These are phyloP conservation scores for Tachysurus vachellii DNA, from an alignment of 2,113 vertebrate genomes.

Conservation along the genomic window DNA sequence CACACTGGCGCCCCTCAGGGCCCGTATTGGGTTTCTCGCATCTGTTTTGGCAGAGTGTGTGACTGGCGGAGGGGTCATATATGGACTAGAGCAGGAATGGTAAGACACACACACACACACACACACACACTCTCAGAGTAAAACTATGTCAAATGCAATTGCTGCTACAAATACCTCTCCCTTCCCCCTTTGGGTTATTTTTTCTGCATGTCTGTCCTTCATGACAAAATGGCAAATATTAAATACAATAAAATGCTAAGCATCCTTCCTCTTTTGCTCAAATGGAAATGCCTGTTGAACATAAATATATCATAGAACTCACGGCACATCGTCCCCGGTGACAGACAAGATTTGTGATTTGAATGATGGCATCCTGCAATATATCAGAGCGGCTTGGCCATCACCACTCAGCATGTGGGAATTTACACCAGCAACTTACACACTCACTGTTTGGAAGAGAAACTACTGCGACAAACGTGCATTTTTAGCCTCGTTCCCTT, in stretches of 20 bases:
- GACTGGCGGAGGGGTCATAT: conserved; percentile 42
- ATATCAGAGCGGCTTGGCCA: conserved; percentile 36
- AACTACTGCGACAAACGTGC: not conserved
- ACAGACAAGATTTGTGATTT: conserved; percentile 44
- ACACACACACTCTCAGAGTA: conserved; percentile 29
- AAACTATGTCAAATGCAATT: conserved; percentile 42
- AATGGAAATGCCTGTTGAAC: conserved; percentile 25
- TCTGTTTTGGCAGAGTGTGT: conserved; percentile 46
- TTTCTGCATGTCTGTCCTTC: conserved; percentile 37
- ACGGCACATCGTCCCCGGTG: not conserved
- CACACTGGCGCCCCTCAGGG: conserved; percentile 48
- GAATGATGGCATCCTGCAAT: conserved; percentile 44
- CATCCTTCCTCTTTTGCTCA: not conserved
- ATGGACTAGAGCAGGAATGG: conserved; percentile 46
- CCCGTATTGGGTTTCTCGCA: conserved; percentile 47
- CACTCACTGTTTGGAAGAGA: not conserved
- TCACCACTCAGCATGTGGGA: conserved; percentile 44
- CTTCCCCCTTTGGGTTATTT: conserved; percentile 39
- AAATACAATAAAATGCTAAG: conserved; percentile 25
- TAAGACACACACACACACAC: conserved; percentile 17
- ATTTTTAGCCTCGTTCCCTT: conserved; percentile 18
- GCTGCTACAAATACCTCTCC: conserved; percentile 51
- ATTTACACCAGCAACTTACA: conserved; percentile 26
- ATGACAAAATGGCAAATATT: conserved; percentile 20
- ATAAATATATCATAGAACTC: conserved; percentile 7